Evolutionary conservation across 2,797 vertebrate genomes (phyloP).

Genomic region (Emydoidea blandingii): DNA sequence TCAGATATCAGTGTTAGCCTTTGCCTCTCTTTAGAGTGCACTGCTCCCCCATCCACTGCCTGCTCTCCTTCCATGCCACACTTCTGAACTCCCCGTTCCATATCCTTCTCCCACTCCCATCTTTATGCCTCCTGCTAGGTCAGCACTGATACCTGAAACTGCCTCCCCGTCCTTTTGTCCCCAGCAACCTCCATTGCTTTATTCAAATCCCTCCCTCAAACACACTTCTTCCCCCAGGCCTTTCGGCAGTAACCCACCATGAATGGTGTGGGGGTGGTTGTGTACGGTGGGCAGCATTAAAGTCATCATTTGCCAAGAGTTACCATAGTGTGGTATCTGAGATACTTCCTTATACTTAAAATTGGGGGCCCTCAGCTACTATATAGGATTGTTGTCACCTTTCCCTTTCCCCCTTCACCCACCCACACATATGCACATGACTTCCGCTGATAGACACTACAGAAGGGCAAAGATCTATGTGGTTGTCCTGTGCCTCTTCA

Average conservation of each 20-base stretch:
- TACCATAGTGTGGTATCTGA: background rate
- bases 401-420: background rate
- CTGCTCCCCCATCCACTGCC: background rate
- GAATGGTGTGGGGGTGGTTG: background rate
- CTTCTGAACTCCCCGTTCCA: background rate
- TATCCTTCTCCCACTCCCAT: background rate
- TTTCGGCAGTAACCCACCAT: background rate
- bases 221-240: background rate
- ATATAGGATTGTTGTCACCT: background rate
- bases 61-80: background rate
- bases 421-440: background rate
- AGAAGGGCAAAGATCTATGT: background rate
- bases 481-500: background rate
- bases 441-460: accelerated
- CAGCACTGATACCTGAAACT: background rate
- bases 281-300: background rate
- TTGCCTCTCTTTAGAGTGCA: background rate
- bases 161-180: background rate
- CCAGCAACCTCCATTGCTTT: background rate
- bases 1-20: accelerated
- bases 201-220: background rate
- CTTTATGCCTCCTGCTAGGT: background rate
- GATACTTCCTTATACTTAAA: accelerated
- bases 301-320: background rate
- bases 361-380: background rate